A percentile compares a stretch with the other conserved stretches of the same genome.
Conservation (phyloP, 2,797 vertebrate genomes). For the Caiman crocodilus region DNA sequence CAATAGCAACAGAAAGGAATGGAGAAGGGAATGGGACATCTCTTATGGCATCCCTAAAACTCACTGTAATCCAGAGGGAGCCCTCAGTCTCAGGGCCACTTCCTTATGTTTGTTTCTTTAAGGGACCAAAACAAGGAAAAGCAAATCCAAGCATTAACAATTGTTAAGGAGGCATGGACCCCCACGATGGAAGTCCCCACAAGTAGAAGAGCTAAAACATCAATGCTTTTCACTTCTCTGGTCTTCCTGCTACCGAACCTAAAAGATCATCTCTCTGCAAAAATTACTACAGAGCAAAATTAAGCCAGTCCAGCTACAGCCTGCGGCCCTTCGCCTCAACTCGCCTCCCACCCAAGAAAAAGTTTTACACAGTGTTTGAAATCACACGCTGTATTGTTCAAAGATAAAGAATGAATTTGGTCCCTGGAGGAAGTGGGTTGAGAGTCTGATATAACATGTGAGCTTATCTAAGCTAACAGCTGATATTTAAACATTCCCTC, state of each 20-base stretch:
- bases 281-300: conserved; percentile 40
- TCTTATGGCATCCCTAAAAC: background rate
- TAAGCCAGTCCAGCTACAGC: background rate
- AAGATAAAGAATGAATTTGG: conserved; percentile 23
- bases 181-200: background rate
- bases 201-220: conserved; percentile 11
- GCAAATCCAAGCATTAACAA: conserved; percentile 25
- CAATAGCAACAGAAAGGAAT: conserved; percentile 19
- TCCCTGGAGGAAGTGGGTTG: conserved; percentile 21
- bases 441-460: conserved; percentile 4
- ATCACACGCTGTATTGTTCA: conserved; percentile 4
- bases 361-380: background rate
- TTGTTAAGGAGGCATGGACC: background rate
- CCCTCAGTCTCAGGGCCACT: background rate
- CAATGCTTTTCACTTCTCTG: background rate
- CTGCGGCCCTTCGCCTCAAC: background rate
- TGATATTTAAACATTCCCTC: background rate
- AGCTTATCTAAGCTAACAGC: conserved; percentile 25
- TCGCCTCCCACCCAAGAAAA: background rate
- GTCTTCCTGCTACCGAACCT: conserved; percentile 18
- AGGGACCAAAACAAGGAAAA: conserved; percentile 4
- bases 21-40: background rate
- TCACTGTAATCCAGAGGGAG: conserved; percentile 12
- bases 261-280: conserved; percentile 24
- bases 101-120: conserved; percentile 16